Evolutionary conservation across 2,888 invertebrate genomes (phyloP).

Genomic region (Lissocephala sabroskyi): DNA sequence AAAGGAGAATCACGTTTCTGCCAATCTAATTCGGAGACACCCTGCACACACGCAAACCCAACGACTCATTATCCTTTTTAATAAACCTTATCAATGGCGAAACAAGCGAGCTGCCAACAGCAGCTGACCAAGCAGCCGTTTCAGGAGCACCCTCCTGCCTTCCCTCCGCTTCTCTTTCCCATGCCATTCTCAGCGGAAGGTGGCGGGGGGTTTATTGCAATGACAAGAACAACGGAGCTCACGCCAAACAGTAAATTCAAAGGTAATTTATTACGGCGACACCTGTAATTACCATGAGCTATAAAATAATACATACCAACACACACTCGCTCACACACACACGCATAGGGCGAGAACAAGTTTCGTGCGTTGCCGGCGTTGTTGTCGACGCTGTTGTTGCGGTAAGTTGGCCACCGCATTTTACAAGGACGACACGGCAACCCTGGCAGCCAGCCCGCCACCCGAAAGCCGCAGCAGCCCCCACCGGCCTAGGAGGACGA

Average conservation of each 20-base stretch:
- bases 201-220: not conserved
- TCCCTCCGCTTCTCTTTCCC: too few relatives aligned
- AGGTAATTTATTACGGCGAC: constrained; percentile 65
- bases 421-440: not conserved
- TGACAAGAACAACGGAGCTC: constrained; percentile 31
- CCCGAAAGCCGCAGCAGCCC: too few relatives aligned
- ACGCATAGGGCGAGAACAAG: constrained; percentile 1
- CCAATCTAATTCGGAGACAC: too few relatives aligned
- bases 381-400: constrained; percentile 3
- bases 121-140: constrained; percentile 32
- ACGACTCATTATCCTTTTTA: constrained; percentile 58
- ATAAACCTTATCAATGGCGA: constrained; percentile 65
- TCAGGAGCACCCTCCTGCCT: not conserved
- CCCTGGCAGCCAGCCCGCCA: not conserved
- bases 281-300: constrained; percentile 65
- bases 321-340: constrained; percentile 14
- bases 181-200: not conserved
- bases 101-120: constrained; percentile 59
- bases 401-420: constrained; percentile 1
- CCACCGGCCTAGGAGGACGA: too few relatives aligned
- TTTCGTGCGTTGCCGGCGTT: not conserved
- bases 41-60: constrained; percentile 4
- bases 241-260: constrained; percentile 66
- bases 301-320: constrained; percentile 53
- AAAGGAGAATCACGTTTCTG: too few relatives aligned